phyloP scores from a whole-genome alignment of 2,797 vertebrate genomes.

The Aplochiton taeniatus region DNA sequence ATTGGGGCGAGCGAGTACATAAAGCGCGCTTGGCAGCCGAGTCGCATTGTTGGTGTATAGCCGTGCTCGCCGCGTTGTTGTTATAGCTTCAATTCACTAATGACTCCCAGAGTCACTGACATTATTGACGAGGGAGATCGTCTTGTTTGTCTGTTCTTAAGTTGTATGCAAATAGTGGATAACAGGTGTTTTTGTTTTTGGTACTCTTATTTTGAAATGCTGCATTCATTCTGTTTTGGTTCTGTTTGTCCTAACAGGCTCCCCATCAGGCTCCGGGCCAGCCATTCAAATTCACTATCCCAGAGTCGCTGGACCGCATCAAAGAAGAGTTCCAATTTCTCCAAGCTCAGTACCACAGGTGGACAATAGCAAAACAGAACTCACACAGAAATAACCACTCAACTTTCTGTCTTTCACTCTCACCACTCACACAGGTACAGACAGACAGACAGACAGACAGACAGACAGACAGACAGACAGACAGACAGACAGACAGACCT shows the following conservation, averaged over 20 bases:
- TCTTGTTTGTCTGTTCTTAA: too few relatives aligned
- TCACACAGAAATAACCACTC: neutral
- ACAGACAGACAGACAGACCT: conserved; percentile 68
- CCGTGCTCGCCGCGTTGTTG: neutral
- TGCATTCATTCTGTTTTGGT: neutral
- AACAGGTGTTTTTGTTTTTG: neutral
- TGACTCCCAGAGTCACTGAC: neutral
- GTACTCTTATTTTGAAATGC: neutral
- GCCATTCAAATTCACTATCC: conserved; percentile 96
- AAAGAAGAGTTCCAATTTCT: conserved; percentile 97
- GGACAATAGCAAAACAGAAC: conserved; percentile 27
- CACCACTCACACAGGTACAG: neutral
- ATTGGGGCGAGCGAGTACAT: conserved; percentile 3
- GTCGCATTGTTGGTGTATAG: too few relatives aligned
- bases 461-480: neutral
- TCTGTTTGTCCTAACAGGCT: conserved; percentile 65
- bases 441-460: neutral
- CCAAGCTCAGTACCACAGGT: conserved; percentile 96
- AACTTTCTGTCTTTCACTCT: too few relatives aligned
- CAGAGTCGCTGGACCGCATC: conserved; percentile 93
- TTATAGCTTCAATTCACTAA: conserved; percentile 3
- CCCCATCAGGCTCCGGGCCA: conserved; percentile 93
- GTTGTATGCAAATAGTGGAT: too few relatives aligned
- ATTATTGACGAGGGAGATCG: neutral
- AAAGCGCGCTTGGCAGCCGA: neutral